These are phyloP conservation scores for Pluvianellus socialis DNA, from an alignment of 2,113 vertebrate genomes.

Conservation along the genomic window DNA sequence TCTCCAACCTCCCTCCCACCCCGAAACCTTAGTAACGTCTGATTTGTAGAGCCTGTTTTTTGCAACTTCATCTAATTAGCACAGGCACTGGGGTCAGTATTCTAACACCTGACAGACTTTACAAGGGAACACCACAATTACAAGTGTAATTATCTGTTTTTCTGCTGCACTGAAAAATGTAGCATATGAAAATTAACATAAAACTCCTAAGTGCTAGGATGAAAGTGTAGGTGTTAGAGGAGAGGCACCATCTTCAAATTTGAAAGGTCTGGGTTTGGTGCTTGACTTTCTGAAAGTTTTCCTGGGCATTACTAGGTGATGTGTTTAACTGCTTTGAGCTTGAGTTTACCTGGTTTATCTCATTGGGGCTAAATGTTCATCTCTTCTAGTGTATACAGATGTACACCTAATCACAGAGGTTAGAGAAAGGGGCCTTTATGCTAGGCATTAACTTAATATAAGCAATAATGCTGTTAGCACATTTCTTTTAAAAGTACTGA, in stretches of 20 bases:
- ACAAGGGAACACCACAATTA: slow-evolving; percentile 4
- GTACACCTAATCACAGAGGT: neutral
- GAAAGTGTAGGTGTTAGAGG: neutral
- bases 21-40: neutral
- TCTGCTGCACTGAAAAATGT: slow-evolving; percentile 13
- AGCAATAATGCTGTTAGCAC: neutral
- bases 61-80: slow-evolving; percentile 38
- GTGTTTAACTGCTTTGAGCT: neutral
- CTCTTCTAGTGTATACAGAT: neutral
- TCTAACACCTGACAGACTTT: slow-evolving; percentile 37
- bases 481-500: neutral
- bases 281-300: neutral
- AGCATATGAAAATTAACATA: slow-evolving; percentile 16
- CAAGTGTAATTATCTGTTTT: slow-evolving; percentile 36
- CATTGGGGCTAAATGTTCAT: neutral
- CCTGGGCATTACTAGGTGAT: neutral
- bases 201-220: neutral
- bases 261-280: neutral
- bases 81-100: neutral
- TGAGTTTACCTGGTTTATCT: neutral
- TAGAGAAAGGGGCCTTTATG: neutral
- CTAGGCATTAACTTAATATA: neutral
- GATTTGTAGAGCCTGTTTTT: neutral
- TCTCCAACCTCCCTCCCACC: neutral
- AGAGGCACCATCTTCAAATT: neutral